Base-by-base conservation (phyloP, 2,113 vertebrate species). In the Callipepla squamata region DNA sequence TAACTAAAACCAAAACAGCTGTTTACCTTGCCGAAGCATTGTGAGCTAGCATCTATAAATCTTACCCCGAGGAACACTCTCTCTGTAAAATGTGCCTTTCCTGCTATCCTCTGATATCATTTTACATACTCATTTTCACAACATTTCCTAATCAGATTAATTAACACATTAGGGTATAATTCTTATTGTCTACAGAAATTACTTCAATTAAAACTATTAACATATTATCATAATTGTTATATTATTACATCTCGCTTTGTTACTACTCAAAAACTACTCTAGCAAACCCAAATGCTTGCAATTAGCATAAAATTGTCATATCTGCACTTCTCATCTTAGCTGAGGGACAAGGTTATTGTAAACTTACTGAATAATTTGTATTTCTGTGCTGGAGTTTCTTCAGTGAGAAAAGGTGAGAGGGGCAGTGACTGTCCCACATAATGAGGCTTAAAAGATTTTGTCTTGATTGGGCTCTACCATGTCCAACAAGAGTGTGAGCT, bases 201-300 rank as follows among this genome's bases (percentile, higher is more conserved):
- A 93, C 92, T 86, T 96, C 79, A 96, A 94, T 96, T 96, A 95
- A 93, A 91, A 83, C 90, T 80, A 94, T 96, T 94, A 95, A 87
- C 96, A 87, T 89, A 89, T 95, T 94, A 83, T 67, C 68, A 6
- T 83, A 68, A 93, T 96, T 91, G 94, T 94, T 92, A 36, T 48
- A 75, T 90, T 93, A 86, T 77, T 95, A 61, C 76, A 83, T 58
- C 45, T 93, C 0, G 14, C 88, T 95, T 95, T 96, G 93, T 92
- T 94, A 70, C 57, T 80, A 80, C 92, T 94, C 75, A 85, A 34
- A 87, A 89, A 85, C 87, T 82, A 62, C 58, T 90, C 65, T 50
- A 93, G 73, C 80, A 75, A 88, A 75, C 61, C 26, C 13, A 1
- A 92, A 70, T 68, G 83, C 63, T 88, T 90, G 80, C 85, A 86